A percentile compares a stretch with the other conserved stretches of the same genome.
These are phyloP conservation scores for Diadema setosum DNA, from an alignment of 35 echinoderm and acorn worm species.

Conservation along the genomic window DNA sequence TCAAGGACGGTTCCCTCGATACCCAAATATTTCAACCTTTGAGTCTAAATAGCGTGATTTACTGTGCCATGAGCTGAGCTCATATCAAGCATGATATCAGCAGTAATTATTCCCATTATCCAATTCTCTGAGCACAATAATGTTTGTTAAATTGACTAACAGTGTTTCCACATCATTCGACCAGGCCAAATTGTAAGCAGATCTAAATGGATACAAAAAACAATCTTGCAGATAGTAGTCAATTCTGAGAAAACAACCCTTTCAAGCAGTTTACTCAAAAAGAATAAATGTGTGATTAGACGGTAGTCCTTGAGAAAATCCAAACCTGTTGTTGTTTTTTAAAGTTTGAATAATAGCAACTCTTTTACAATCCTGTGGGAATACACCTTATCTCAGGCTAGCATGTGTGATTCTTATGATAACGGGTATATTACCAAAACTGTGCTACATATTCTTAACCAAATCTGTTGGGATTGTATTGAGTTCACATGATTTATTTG, in stretches of 20 bases:
- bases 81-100: background rate
- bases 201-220: background rate
- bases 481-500: background rate
- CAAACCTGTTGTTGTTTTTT: background rate
- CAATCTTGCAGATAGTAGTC: background rate
- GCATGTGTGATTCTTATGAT: background rate
- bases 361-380: background rate
- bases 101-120: background rate
- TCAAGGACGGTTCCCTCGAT: too few relatives aligned
- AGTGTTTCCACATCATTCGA: background rate
- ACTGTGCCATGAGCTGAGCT: background rate
- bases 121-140: background rate
- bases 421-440: background rate
- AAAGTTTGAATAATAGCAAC: background rate
- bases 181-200: background rate
- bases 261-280: background rate
- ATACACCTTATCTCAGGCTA: background rate
- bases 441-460: background rate
- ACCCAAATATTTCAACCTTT: background rate
- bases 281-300: constrained; percentile 7
- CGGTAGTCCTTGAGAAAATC: background rate
- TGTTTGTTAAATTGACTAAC: background rate
- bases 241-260: background rate
- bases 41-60: background rate
- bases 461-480: background rate